Evolutionary conservation across 2,113 vertebrate species (phyloP).

Genomic region (Vidua chalybeata): DNA sequence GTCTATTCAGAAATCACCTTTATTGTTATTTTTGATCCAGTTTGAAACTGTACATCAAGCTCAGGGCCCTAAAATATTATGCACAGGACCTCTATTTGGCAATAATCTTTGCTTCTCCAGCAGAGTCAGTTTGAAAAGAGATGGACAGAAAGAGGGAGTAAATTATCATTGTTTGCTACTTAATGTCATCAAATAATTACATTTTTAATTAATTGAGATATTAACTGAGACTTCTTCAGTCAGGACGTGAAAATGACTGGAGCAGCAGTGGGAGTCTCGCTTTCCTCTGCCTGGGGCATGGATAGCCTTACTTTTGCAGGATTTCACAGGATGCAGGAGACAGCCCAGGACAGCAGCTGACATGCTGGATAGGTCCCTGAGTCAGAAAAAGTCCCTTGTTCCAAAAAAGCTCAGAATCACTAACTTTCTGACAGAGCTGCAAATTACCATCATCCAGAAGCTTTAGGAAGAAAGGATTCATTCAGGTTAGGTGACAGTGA

Average conservation of each 20-base stretch:
- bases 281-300: accelerated
- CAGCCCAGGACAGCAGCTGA: not conserved
- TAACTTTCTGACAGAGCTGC: not conserved
- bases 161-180: not conserved
- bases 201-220: not conserved
- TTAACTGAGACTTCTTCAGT: not conserved
- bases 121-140: not conserved
- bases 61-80: not conserved
- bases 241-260: not conserved
- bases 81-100: not conserved
- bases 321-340: not conserved
- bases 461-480: not conserved
- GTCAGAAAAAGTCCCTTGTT: not conserved
- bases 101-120: not conserved
- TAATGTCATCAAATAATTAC: not conserved
- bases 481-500: not conserved
- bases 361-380: accelerated
- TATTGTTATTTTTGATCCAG: not conserved
- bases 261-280: accelerated
- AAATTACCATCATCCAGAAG: not conserved
- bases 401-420: not conserved
- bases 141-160: not conserved
- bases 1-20: not conserved
- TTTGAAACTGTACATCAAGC: not conserved
- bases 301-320: not conserved